A percentile compares a stretch with the other conserved stretches of the same genome.
phyloP scores from a whole-genome alignment of 2,888 invertebrate genomes.

The Disparrhopalites patrizii region DNA sequence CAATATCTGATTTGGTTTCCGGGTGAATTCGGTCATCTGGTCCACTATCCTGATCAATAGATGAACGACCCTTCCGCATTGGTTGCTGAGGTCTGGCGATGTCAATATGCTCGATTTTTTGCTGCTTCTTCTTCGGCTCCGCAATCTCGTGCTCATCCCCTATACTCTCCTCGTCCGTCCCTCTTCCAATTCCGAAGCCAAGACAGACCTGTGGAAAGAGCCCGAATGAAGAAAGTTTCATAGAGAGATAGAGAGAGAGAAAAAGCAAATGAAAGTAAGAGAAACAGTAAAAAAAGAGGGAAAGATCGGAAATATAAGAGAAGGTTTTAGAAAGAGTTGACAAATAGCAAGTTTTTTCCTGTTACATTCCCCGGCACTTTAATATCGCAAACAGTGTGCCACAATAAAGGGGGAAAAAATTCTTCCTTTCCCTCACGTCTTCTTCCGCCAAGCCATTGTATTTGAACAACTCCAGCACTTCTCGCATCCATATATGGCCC shows the following conservation, averaged over 20 bases:
- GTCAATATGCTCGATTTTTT: conserved; percentile 26
- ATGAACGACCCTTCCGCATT: conserved; percentile 24
- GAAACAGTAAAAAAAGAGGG: no score
- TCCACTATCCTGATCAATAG: conserved; percentile 23
- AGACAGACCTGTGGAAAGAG: conserved; percentile 36
- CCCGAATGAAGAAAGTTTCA: not conserved
- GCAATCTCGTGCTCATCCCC: conserved; percentile 44
- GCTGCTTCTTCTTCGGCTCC: conserved; percentile 25
- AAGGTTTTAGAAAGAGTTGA: no score
- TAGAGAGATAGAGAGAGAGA: not conserved
- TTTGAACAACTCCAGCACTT: no score
- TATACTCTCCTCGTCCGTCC: conserved; percentile 44
- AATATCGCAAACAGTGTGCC: no score
- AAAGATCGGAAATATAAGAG: no score
- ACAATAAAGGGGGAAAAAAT: no score
- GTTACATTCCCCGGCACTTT: no score
- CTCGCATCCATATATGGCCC: no score
- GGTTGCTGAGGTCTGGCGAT: conserved; percentile 25
- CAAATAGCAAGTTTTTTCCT: no score
- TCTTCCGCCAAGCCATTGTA: no score
- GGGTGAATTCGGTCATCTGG: conserved; percentile 34
- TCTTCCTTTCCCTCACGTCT: no score
- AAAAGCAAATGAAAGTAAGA: no score
- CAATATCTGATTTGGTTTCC: conserved; percentile 44
- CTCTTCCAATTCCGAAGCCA: conserved; percentile 41